These are phyloP conservation scores for Zapornia atra DNA, from an alignment of 2,113 vertebrate species.

Conservation along the genomic window DNA sequence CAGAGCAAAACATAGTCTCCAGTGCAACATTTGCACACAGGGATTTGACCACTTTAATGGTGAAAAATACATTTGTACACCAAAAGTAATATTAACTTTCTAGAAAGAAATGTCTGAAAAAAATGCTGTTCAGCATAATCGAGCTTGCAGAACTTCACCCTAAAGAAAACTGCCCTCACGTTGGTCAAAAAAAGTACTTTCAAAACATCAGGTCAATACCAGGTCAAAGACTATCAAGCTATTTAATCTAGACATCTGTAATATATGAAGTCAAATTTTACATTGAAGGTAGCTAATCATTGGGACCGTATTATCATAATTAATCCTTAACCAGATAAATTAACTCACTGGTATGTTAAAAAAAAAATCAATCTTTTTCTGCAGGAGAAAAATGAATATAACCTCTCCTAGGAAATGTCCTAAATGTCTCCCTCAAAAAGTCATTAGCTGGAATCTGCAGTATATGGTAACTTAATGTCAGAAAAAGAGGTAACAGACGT, in stretches of 20 bases:
- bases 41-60: neutral
- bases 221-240: neutral
- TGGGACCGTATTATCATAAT: neutral
- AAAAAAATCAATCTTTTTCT: neutral
- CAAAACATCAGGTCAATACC: neutral
- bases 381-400: constrained; percentile 11
- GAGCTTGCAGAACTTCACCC: neutral
- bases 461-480: constrained; percentile 63
- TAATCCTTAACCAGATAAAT: constrained; percentile 52
- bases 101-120: neutral
- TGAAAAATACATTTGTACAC: neutral
- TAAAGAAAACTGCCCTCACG: neutral
- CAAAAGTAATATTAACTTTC: neutral
- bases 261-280: neutral
- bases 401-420: constrained; percentile 58
- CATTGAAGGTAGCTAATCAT: constrained; percentile 2
- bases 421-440: constrained; percentile 57
- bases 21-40: neutral
- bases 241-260: neutral
- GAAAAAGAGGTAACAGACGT: constrained; percentile 61
- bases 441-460: constrained; percentile 41
- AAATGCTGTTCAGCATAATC: neutral
- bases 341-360: neutral
- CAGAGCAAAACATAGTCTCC: neutral
- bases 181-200: neutral